Conservation (phyloP, 2,888 invertebrate genomes). For the Drosophila atroscutellata region DNA sequence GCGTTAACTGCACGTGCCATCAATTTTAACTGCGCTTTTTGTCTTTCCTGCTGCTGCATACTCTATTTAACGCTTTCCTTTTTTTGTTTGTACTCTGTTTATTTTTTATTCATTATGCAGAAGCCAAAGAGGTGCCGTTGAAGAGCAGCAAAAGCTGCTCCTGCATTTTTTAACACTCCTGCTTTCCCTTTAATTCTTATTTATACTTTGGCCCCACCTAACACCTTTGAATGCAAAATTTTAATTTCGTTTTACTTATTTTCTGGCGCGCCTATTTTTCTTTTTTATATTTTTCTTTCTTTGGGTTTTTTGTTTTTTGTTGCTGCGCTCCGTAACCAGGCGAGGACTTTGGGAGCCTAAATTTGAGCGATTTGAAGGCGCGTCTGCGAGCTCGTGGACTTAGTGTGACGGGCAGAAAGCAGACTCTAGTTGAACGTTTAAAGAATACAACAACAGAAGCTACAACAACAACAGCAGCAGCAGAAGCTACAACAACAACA, state of each 20-base stretch:
- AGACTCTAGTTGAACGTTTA: constrained; percentile 74
- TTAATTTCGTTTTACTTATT: constrained; percentile 49
- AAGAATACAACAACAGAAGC: constrained; percentile 36
- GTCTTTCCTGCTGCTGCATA: constrained; percentile 3
- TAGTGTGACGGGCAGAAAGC: constrained; percentile 70
- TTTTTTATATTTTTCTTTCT: constrained; percentile 37
- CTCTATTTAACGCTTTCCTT: constrained; percentile 26
- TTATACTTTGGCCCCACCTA: constrained; percentile 33
- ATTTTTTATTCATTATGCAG: constrained; percentile 53
- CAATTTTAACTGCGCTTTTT: constrained; percentile 74
- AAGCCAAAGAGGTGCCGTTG: constrained; percentile 23
- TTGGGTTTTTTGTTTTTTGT: constrained; percentile 31
- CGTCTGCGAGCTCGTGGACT: constrained; percentile 72
- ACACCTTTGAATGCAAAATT: constrained; percentile 49
- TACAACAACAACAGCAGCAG: constrained; percentile 8
- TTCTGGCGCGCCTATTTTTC: constrained; percentile 57
- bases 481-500: constrained; percentile 16
- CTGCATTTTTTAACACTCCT: constrained; percentile 10
- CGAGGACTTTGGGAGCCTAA: constrained; percentile 60
- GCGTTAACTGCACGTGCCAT: constrained; percentile 76
- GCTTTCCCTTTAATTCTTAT: constrained; percentile 7
- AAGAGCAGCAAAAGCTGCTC: constrained; percentile 15
- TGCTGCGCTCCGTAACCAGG: constrained; percentile 26
- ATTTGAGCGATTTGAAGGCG: constrained; percentile 67
- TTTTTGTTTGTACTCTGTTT: constrained; percentile 14